phyloP scores from a whole-genome alignment of 2,797 vertebrate species.

The Pantherophis vulpinus region DNA sequence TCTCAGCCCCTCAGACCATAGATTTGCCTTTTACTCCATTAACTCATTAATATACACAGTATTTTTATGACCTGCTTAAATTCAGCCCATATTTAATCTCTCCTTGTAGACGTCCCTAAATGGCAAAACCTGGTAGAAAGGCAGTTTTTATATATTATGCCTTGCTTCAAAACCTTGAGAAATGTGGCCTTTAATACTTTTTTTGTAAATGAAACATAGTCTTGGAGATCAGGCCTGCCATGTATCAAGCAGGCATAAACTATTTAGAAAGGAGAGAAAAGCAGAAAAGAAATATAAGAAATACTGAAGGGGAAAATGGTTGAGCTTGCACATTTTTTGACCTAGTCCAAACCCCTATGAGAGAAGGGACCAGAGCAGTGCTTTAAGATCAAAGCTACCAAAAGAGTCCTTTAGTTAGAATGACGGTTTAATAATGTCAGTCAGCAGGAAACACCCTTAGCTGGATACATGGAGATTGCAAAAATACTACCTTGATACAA shows the following conservation, averaged over 20 bases:
- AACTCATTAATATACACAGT: background rate
- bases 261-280: background rate
- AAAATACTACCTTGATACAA: background rate
- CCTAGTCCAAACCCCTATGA: background rate
- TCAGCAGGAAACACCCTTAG: background rate
- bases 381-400: background rate
- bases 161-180: background rate
- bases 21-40: background rate
- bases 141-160: background rate
- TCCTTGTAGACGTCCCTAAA: background rate
- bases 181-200: background rate
- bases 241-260: background rate
- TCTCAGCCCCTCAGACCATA: background rate
- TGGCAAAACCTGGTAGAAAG: background rate
- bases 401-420: conserved; percentile 17
- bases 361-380: background rate
- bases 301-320: background rate
- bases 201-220: background rate
- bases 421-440: background rate
- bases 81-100: background rate
- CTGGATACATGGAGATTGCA: background rate
- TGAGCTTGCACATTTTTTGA: background rate
- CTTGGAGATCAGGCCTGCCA: background rate
- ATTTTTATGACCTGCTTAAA: background rate
- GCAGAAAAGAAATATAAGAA: background rate